phyloP scores from a whole-genome alignment of 1,140 invertebrate species.

The Colletes gigas region DNA sequence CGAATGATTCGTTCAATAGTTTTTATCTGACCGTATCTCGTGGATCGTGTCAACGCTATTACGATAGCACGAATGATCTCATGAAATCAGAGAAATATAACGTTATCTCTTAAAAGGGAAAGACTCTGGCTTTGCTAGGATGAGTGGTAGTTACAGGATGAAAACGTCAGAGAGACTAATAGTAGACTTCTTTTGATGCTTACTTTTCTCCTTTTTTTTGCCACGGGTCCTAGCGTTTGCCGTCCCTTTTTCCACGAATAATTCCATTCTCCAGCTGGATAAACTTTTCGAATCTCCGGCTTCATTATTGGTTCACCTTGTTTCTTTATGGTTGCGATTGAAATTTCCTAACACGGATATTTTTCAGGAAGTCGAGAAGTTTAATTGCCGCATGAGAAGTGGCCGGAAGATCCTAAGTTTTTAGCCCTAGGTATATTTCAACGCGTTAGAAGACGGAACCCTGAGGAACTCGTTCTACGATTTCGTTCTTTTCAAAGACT shows the following conservation, averaged over 20 bases:
- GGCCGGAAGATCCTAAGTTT: not conserved
- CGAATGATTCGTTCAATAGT: not conserved
- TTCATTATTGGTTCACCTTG: not conserved
- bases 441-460: too few relatives aligned
- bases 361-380: constrained; percentile 5
- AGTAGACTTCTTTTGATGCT: constrained; percentile 48
- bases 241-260: constrained; percentile 11
- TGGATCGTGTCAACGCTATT: not conserved
- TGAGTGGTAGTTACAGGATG: constrained; percentile 49
- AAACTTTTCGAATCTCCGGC: constrained; percentile 31
- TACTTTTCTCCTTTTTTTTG: not conserved
- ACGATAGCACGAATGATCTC: not conserved
- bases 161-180: constrained; percentile 63
- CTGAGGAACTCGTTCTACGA: not conserved
- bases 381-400: constrained; percentile 23
- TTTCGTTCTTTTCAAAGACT: not conserved
- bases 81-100: not conserved
- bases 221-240: not conserved
- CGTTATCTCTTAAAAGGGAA: not conserved
- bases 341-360: constrained; percentile 17
- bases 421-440: not conserved
- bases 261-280: constrained; percentile 7
- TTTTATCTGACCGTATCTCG: not conserved
- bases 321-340: not conserved
- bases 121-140: not conserved